These are phyloP conservation scores for Nasonia vitripennis DNA, from an alignment of 1,140 invertebrate genomes.

Conservation along the genomic window DNA sequence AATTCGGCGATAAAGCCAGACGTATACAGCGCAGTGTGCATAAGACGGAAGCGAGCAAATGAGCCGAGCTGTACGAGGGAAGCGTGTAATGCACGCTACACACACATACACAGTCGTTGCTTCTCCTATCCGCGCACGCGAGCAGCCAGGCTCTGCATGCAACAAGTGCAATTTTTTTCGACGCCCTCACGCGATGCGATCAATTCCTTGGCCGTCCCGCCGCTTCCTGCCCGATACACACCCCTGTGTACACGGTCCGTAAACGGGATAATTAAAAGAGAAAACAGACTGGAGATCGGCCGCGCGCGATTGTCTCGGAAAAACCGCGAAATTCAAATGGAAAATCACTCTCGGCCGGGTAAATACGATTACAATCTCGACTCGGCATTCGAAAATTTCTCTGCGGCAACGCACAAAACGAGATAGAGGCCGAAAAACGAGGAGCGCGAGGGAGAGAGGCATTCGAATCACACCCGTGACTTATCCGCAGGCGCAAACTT, in stretches of 20 bases:
- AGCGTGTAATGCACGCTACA: not conserved
- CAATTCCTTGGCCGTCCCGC: slow-evolving; percentile 51
- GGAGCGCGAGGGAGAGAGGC: not conserved
- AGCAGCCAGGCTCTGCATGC: slow-evolving; percentile 40
- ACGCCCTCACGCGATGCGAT: slow-evolving; percentile 49
- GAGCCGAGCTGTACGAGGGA: slow-evolving; percentile 35
- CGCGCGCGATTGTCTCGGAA: not conserved
- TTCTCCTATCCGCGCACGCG: slow-evolving; percentile 35
- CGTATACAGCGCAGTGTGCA: not conserved
- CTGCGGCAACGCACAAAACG: not conserved
- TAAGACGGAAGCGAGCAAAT: slow-evolving; percentile 37
- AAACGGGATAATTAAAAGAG: not conserved
- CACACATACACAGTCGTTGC: slow-evolving; percentile 37
- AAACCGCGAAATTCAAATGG: not conserved
- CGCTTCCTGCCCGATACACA: slow-evolving; percentile 38
- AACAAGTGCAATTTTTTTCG: slow-evolving; percentile 58
- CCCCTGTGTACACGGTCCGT: not conserved
- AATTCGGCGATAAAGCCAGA: not conserved
- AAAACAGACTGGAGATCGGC: too few species aligned
- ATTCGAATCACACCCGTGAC: slow-evolving; percentile 6
- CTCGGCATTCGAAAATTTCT: not conserved
- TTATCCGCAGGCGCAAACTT: slow-evolving; percentile 35
- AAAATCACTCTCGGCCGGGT: too few species aligned
- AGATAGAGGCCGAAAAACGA: not conserved
- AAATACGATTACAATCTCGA: not conserved